phyloP scores from a whole-genome alignment of 2,888 invertebrate species.

The Diarsia dahlii region DNA sequence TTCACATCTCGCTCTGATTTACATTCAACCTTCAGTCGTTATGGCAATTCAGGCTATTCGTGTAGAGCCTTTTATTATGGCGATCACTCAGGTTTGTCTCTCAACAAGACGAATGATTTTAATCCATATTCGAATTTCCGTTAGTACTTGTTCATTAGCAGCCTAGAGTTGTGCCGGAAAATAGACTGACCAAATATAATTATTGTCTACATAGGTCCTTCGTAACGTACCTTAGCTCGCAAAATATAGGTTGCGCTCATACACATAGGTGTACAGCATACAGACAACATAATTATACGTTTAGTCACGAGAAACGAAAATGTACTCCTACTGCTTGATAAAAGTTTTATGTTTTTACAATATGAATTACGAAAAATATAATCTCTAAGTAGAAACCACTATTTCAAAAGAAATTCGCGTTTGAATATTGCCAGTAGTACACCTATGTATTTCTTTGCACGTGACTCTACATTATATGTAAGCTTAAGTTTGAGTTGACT shows the following conservation, averaged over 20 bases:
- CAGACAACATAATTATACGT: too few relatives aligned
- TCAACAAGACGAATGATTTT: background rate
- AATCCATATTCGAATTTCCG: background rate
- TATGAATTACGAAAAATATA: too few relatives aligned
- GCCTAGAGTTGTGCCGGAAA: background rate
- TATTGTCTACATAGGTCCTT: background rate
- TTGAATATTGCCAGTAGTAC: background rate
- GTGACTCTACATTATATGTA: background rate
- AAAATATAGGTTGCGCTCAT: background rate
- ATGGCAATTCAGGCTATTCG: conserved; percentile 14
- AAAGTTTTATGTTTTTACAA: background rate
- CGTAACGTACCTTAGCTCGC: background rate
- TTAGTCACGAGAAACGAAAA: too few relatives aligned
- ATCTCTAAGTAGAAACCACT: background rate
- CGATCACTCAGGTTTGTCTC: background rate
- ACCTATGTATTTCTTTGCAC: background rate
- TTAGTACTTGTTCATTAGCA: background rate
- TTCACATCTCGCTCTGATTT: conserved; percentile 15
- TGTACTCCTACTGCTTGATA: background rate
- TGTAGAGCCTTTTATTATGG: background rate
- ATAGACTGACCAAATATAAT: background rate
- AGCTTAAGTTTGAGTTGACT: background rate
- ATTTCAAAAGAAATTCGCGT: background rate
- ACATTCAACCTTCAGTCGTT: conserved; percentile 25
- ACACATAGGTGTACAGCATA: background rate